phyloP scores from a whole-genome alignment of 2,888 invertebrate genomes.

The Drosophila tanythrix region DNA sequence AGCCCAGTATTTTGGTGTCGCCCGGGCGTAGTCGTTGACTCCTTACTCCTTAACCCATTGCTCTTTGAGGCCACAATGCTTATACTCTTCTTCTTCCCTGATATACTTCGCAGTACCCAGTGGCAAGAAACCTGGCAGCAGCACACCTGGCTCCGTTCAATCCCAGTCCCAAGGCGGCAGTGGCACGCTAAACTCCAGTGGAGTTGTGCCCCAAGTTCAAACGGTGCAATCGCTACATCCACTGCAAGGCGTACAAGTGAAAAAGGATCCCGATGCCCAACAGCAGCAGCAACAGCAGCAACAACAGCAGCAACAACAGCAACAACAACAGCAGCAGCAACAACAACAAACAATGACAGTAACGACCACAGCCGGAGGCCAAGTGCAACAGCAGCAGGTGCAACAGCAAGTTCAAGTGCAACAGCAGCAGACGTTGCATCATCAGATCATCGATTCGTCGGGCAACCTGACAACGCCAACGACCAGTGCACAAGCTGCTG shows the following conservation, averaged over 20 bases:
- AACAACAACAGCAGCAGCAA: constrained; percentile 69
- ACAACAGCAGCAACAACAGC: constrained; percentile 75
- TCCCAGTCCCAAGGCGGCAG: constrained; percentile 53
- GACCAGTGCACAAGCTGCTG: constrained; percentile 73
- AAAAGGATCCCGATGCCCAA: constrained; percentile 85
- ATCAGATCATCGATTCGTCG: constrained; percentile 84
- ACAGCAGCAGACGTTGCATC: constrained; percentile 78
- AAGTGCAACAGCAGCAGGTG: constrained; percentile 79
- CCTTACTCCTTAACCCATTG: background rate
- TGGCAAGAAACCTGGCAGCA: constrained; percentile 69
- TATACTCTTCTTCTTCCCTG: constrained; percentile 3
- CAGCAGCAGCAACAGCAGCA: constrained; percentile 69
- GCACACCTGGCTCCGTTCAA: constrained; percentile 54
- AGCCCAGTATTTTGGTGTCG: constrained; percentile 32
- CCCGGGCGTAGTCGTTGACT: constrained; percentile 25
- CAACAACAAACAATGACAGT: constrained; percentile 69
- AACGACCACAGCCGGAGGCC: constrained; percentile 64
- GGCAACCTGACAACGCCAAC: constrained; percentile 84
- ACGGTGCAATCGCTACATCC: constrained; percentile 84
- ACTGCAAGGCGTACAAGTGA: constrained; percentile 84
- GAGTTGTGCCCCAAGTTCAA: constrained; percentile 83
- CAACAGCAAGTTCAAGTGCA: constrained; percentile 72
- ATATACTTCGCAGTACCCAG: constrained; percentile 63
- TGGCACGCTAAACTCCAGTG: constrained; percentile 50
- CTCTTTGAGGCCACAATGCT: constrained; percentile 12